A percentile compares a stretch with the other conserved stretches of the same genome.
These are phyloP conservation scores for Chymomyza costata DNA, from an alignment of 1,140 invertebrate genomes.

Conservation along the genomic window DNA sequence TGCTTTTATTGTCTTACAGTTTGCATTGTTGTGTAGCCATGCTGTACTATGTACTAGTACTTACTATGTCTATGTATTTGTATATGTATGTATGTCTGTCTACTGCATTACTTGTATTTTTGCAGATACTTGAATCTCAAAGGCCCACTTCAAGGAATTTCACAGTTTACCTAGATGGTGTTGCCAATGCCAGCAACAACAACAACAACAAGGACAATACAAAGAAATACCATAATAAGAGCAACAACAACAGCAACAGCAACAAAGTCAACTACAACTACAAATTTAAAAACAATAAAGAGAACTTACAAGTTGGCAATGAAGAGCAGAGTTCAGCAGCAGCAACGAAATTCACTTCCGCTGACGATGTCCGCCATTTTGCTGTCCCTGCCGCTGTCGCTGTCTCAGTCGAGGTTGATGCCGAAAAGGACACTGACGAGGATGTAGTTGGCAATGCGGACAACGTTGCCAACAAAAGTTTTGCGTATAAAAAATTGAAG, in stretches of 20 bases:
- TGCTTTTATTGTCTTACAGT: no score
- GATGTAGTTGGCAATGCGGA: conserved; percentile 30
- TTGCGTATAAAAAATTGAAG: conserved; percentile 61
- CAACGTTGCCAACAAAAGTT: conserved; percentile 51
- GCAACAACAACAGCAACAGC: conserved; percentile 29
- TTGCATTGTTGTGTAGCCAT: no score
- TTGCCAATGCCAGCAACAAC: conserved; percentile 16
- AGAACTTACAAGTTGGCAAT: conserved; percentile 18
- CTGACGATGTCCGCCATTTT: no score
- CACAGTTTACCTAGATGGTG: conserved; percentile 42
- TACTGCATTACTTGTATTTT: conserved; percentile 21
- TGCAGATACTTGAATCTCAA: conserved; percentile 69
- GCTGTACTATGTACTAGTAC: no score
- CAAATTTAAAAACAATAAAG: conserved; percentile 62
- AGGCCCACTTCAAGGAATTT: conserved; percentile 57
- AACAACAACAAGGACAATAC: conserved; percentile 24
- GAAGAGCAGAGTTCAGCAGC: conserved; percentile 4
- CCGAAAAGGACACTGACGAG: conserved; percentile 5
- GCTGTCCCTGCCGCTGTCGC: no score
- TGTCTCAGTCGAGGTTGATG: conserved; percentile 1
- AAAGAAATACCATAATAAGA: conserved; percentile 21
- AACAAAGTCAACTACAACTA: conserved; percentile 50
- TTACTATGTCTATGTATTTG: no score
- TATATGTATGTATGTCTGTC: no score
- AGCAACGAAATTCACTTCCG: conserved; percentile 17